phyloP scores from a whole-genome alignment of 1,140 invertebrate genomes.

The Solenopsis invicta region DNA sequence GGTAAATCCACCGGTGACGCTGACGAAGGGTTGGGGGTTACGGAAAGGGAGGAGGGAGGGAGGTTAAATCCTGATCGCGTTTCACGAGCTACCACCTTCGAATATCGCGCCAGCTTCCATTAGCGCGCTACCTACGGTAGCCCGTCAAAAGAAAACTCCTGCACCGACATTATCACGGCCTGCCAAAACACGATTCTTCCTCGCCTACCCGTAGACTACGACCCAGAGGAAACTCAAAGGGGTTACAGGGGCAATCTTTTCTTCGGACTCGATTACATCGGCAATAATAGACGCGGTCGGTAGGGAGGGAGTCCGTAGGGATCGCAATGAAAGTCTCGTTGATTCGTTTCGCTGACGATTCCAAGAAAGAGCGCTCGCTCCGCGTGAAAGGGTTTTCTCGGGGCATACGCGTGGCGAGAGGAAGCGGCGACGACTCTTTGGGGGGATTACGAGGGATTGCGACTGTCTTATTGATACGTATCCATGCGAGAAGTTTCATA shows the following conservation, averaged over 20 bases:
- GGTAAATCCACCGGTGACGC: constrained; percentile 63
- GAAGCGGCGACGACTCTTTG: constrained; percentile 2
- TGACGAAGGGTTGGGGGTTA: background rate
- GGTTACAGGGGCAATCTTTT: constrained; percentile 60
- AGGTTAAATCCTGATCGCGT: constrained; percentile 83
- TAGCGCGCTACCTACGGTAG: constrained; percentile 78
- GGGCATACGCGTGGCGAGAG: background rate
- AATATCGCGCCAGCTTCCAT: constrained; percentile 81
- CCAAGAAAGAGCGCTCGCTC: constrained; percentile 63
- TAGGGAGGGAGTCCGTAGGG: background rate
- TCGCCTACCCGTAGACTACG: constrained; percentile 19
- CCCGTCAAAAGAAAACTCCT: constrained; percentile 79
- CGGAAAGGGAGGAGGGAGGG: background rate
- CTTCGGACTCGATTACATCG: constrained; percentile 64
- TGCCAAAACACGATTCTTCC: constrained; percentile 69
- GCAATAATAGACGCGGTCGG: constrained; percentile 47
- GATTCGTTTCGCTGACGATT: constrained; percentile 27
- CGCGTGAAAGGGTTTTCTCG: constrained; percentile 70
- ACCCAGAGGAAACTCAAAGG: constrained; percentile 66
- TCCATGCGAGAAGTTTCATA: constrained; percentile 35
- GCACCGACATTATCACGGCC: constrained; percentile 58
- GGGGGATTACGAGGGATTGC: constrained; percentile 52
- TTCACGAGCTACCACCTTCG: constrained; percentile 85
- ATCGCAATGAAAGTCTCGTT: constrained; percentile 51
- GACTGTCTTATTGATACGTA: constrained; percentile 44